Evolutionary conservation across 2,888 invertebrate genomes (phyloP), one percentile per base, ranked within the genome.

Genomic region (Drosophila anomalipes): DNA sequence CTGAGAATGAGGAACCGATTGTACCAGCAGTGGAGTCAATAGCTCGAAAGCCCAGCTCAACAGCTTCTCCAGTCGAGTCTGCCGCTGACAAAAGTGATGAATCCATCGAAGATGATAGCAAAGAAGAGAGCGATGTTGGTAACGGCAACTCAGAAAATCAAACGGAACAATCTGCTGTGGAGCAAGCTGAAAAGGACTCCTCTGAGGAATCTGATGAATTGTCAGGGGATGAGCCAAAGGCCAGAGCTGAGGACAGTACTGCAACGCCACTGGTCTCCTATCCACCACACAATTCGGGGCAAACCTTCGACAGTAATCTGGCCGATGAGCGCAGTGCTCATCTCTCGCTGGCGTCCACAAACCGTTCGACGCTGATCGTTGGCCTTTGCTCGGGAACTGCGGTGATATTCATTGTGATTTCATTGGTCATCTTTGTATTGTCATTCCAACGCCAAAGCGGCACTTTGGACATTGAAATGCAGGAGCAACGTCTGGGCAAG

Each of bases 381-480:
- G 84, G 85, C 6, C 62, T 92, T 12, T 91, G 93, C 71, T 89
- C 91, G 12, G 82, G 89, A n/a, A 87, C 88, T n/a, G 91, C 89
- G 0, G 74, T 91, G 5, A 71, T 93, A 16, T 92, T 93, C 44
- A 83, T 92, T 14, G 70, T 91, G 22, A 77, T 86, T 49, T 92
- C 92, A 3, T 62, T 92, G 62, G 82, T 86, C 0, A 91, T 92
- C 22, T 92, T 91, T 26, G 79, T 92, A 4, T 81, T 92, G 33
- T 91, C 92, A 0, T 92, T 91, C 63, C 93, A 93, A 74, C 83
- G 91, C 5, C 93, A 92, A 53, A 89, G 86, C 37, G 92, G 92
- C 30, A 92, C 92, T 4, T 74, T 93, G 32, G 92, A 93, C 62
- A 93, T 93, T 49, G 93, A 93, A 79, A 91, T 93, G 91, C 93